These are phyloP conservation scores for Catamblyrhynchus diadema DNA, from an alignment of 2,797 vertebrate genomes.

Conservation along the genomic window DNA sequence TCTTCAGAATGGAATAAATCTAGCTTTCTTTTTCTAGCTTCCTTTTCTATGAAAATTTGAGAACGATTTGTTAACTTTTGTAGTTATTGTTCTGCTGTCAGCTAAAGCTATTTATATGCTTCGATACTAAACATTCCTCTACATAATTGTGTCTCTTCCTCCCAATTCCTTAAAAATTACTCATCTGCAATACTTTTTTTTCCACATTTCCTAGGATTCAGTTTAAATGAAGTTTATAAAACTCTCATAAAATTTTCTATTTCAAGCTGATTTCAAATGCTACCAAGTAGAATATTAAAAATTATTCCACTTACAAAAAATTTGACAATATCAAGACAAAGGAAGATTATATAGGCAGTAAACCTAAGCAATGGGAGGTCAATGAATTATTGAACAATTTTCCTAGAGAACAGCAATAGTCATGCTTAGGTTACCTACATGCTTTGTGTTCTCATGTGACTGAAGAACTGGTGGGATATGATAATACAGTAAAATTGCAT, in stretches of 20 bases:
- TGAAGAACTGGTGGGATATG: neutral
- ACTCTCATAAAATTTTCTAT: neutral
- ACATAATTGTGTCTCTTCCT: slow-evolving; percentile 19
- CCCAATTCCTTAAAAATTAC: slow-evolving; percentile 1
- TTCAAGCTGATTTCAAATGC: neutral
- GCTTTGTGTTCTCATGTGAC: neutral
- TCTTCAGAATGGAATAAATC: slow-evolving; percentile 31
- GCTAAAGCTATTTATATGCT: slow-evolving; percentile 52
- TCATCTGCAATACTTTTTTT: neutral
- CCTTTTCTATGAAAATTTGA: slow-evolving; percentile 36
- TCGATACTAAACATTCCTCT: slow-evolving; percentile 49
- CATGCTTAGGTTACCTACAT: neutral
- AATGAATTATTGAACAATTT: neutral
- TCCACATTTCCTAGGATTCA: neutral
- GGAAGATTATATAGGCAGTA: neutral
- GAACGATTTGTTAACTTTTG: slow-evolving; percentile 38
- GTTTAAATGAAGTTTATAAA: neutral
- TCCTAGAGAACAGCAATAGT: neutral
- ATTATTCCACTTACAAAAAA: neutral
- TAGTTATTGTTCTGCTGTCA: slow-evolving; percentile 54
- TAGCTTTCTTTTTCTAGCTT: slow-evolving; percentile 17
- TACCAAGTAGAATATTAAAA: neutral
- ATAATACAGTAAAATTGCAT: neutral
- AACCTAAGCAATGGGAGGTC: neutral
- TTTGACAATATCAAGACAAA: neutral